These are phyloP conservation scores for Bombycilla garrulus DNA, from an alignment of 2,113 vertebrate genomes.

Conservation along the genomic window DNA sequence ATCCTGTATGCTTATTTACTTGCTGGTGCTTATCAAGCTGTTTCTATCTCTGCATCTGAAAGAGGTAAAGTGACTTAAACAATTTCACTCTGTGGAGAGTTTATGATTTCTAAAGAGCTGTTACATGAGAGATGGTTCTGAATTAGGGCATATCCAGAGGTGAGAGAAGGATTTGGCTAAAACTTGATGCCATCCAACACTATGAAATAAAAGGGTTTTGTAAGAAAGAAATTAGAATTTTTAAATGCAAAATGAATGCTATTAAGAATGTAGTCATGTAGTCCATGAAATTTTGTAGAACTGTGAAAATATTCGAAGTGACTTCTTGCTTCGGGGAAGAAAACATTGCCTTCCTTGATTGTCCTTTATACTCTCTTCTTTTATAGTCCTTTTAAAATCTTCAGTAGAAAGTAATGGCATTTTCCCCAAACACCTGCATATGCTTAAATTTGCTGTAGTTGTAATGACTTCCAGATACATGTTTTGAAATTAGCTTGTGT, in stretches of 20 bases:
- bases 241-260: neutral
- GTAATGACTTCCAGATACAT: conserved; percentile 23
- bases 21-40: neutral
- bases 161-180: neutral
- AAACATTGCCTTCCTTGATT: conserved; percentile 16
- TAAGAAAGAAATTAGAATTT: neutral
- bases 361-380: neutral
- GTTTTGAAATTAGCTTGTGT: neutral
- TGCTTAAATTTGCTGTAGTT: conserved; percentile 8
- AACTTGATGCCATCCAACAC: neutral
- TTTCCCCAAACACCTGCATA: conserved; percentile 32
- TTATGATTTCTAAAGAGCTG: neutral
- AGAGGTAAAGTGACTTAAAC: neutral
- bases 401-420: conserved; percentile 8
- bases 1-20: neutral
- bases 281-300: neutral
- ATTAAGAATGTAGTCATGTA: neutral
- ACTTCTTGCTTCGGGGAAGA: conserved; percentile 21
- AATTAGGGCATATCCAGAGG: neutral
- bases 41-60: neutral
- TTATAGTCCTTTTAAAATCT: conserved; percentile 22
- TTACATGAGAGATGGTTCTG: neutral
- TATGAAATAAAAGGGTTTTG: neutral
- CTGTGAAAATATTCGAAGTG: neutral
- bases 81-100: neutral